phyloP scores from a whole-genome alignment of 2,888 invertebrate species.

The Oxytorus armatus region DNA sequence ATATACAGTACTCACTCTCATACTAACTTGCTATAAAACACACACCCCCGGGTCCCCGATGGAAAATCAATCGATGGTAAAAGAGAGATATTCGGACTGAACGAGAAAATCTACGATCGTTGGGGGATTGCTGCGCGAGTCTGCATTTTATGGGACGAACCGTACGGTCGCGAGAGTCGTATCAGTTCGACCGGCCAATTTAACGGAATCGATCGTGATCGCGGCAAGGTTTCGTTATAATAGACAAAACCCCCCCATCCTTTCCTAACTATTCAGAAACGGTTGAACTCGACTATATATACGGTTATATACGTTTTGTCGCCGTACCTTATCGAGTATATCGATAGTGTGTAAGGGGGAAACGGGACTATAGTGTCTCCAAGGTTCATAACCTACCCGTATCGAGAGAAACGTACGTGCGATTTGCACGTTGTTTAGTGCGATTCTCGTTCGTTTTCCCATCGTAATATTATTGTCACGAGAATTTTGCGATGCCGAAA shows the following conservation, averaged over 20 bases:
- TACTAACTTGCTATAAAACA: no score
- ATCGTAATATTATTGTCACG: constrained; percentile 47
- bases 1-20: no score
- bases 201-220: constrained; percentile 55
- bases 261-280: constrained; percentile 24
- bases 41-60: neutral
- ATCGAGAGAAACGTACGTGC: constrained; percentile 70
- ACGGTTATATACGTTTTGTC: constrained; percentile 11
- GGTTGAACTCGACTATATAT: constrained; percentile 35
- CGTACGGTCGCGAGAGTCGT: constrained; percentile 11
- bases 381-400: constrained; percentile 75
- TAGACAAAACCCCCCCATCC: constrained; percentile 5
- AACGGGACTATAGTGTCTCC: constrained; percentile 52
- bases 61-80: neutral
- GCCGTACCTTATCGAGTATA: constrained; percentile 50
- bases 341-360: constrained; percentile 47
- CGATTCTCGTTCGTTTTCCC: constrained; percentile 42
- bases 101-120: constrained; percentile 27
- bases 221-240: neutral
- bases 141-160: constrained; percentile 45
- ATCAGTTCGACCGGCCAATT: constrained; percentile 58
- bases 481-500: constrained; percentile 2
- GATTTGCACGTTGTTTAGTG: constrained; percentile 80
- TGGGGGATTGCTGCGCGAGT: neutral
- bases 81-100: constrained; percentile 3